Conservation (phyloP, 2,888 invertebrate genomes). For the Mermis nigrescens region DNA sequence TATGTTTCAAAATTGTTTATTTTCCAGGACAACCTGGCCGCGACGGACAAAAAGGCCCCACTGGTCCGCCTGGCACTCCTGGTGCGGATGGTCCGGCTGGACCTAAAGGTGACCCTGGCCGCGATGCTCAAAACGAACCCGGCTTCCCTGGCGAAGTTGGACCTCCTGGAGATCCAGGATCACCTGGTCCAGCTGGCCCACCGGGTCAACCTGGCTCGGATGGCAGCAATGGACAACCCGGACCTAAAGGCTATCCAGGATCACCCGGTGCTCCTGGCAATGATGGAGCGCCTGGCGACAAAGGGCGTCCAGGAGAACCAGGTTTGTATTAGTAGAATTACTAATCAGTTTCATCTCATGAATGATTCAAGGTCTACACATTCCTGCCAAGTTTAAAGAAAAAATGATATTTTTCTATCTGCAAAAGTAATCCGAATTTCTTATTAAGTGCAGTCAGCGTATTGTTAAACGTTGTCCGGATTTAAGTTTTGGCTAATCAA, state of each 20-base stretch:
- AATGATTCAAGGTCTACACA: too few relatives aligned
- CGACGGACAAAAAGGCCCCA: conserved; percentile 7
- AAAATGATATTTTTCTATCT: too few relatives aligned
- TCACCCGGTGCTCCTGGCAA: neutral
- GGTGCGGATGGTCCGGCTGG: conserved; percentile 2
- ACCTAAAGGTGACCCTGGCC: neutral
- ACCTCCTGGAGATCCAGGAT: conserved; percentile 1
- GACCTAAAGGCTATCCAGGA: neutral
- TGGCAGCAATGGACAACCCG: neutral
- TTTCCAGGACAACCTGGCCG: conserved; percentile 1
- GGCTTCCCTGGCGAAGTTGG: conserved; percentile 1
- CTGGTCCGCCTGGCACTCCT: conserved; percentile 7
- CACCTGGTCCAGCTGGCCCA: conserved; percentile 10
- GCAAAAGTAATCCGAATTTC: too few relatives aligned
- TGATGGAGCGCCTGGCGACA: neutral
- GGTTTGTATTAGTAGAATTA: too few relatives aligned
- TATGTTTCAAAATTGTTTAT: too few relatives aligned
- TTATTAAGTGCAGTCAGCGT: too few relatives aligned
- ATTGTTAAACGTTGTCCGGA: too few relatives aligned
- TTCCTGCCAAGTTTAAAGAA: too few relatives aligned
- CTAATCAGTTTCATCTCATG: too few relatives aligned
- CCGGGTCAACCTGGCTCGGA: conserved; percentile 9
- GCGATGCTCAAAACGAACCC: neutral
- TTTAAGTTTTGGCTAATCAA: too few relatives aligned
- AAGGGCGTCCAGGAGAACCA: neutral